Base-by-base conservation (phyloP, 2,888 invertebrate genomes). In the Sesamia inferens region DNA sequence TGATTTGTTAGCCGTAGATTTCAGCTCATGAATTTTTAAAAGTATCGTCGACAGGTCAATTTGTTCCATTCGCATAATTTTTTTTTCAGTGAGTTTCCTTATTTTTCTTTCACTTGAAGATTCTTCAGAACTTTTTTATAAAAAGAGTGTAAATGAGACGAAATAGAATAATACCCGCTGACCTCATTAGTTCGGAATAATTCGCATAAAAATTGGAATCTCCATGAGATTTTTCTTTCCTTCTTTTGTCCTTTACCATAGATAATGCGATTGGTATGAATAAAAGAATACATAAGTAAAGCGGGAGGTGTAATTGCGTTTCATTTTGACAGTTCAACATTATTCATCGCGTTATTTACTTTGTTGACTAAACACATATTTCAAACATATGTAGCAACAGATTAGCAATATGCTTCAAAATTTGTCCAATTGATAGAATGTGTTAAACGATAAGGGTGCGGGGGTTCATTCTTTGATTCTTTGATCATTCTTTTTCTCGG, bases 81-180 rank as follows among this genome's bases (percentile, higher is more conserved):
- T 76, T 39, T 76, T 31, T 76, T 61, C 72, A 64, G 22, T 22
- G 58, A 54, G 13, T 31, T 19, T 24, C 70, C 31, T 6, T 51
- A 22, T 71, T 78, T 78, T 54, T 76, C 14, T 71, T 39, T 55
- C 79, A 78, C 31, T 63, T 24, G 44, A 54, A 44, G 31, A 44
- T 39, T 44, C 55, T 48, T 61, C 70, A 51, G 78, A 51, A 5
- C 0, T 70, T 77, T 76, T 62, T 62, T n/a, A 42, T 57, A 55
- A 77, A 58, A 62, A 51, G 19, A 2, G 31, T 76, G 78, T 71
- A 63, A 71, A 76, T 71, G 71, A 76, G 62, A 61, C 8, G 54
- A 48, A 76, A 78, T 64, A 55, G 54, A 78, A 78, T 72, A 64
- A 78, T 42, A 54, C 14, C 42, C 48, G 6, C 4, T 64, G 78